These are phyloP conservation scores for Pyrocephalus nanus DNA, from an alignment of 2,797 vertebrate species.

Conservation along the genomic window DNA sequence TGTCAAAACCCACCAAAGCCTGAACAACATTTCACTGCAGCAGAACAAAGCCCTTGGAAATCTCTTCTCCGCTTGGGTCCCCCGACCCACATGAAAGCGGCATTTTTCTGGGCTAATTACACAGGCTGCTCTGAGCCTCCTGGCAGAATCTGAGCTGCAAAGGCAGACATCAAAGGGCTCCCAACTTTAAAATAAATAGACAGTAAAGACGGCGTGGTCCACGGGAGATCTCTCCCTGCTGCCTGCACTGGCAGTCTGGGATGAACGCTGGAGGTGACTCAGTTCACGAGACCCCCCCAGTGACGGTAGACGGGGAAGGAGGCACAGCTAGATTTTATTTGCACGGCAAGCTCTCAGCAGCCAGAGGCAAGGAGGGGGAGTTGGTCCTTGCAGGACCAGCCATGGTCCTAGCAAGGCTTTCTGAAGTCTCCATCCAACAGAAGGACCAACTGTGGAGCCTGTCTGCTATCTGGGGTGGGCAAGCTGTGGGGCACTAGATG, in stretches of 20 bases:
- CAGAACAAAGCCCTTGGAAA: constrained; percentile 28
- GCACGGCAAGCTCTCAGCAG: background rate
- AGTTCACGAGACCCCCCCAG: background rate
- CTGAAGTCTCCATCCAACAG: background rate
- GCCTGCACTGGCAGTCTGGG: background rate
- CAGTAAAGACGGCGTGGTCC: background rate
- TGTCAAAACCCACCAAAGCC: background rate
- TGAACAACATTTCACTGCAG: background rate
- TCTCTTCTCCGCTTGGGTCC: background rate
- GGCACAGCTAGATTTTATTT: background rate
- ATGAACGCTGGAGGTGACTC: accelerated
- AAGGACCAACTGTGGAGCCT: background rate
- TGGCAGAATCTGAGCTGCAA: background rate
- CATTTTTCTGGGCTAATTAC: constrained; percentile 9
- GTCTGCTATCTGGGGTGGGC: background rate
- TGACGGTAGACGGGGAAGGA: background rate
- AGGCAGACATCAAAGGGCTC: constrained; percentile 51
- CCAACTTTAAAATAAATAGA: background rate
- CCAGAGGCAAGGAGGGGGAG: background rate
- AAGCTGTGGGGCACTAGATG: background rate
- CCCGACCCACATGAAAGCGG: background rate
- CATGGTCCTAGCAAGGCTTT: background rate
- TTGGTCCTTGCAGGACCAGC: background rate
- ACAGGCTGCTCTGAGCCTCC: constrained; percentile 1
- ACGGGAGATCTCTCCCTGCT: background rate